A percentile compares a stretch with the other conserved stretches of the same genome.
phyloP scores from a whole-genome alignment of 2,888 invertebrate species.

The Eupithecia subumbrata region DNA sequence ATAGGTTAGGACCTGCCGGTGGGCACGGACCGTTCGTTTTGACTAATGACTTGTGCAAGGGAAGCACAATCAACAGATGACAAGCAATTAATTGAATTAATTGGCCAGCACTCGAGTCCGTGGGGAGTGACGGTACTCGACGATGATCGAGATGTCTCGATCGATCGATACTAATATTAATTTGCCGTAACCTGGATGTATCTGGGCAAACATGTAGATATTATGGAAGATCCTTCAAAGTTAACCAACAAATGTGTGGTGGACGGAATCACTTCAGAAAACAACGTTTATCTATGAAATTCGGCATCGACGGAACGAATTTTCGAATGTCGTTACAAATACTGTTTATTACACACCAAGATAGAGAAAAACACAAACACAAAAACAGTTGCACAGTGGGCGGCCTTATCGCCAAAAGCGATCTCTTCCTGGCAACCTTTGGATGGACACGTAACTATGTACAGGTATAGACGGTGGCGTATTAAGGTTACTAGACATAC shows the following conservation, averaged over 20 bases:
- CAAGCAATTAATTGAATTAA: conserved; percentile 77
- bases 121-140: conserved; percentile 29
- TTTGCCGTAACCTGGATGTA: conserved; percentile 27
- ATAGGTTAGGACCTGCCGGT: conserved; percentile 23
- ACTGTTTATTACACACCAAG: no score
- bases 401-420: no score
- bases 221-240: background rate
- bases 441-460: no score
- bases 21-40: conserved; percentile 54
- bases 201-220: background rate
- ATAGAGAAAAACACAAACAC: no score
- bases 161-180: conserved; percentile 34
- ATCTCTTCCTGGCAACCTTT: no score
- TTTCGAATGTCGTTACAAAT: background rate
- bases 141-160: conserved; percentile 36
- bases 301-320: background rate
- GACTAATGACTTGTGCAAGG: conserved; percentile 72
- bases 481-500: no score
- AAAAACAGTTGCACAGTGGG: no score
- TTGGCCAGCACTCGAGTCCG: conserved; percentile 54
- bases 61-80: conserved; percentile 74
- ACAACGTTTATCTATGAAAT: background rate
- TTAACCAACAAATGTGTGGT: background rate
- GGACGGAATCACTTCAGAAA: background rate
- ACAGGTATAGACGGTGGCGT: no score